phyloP scores from a whole-genome alignment of 1,140 invertebrate species.

The Apolygus lucorum region DNA sequence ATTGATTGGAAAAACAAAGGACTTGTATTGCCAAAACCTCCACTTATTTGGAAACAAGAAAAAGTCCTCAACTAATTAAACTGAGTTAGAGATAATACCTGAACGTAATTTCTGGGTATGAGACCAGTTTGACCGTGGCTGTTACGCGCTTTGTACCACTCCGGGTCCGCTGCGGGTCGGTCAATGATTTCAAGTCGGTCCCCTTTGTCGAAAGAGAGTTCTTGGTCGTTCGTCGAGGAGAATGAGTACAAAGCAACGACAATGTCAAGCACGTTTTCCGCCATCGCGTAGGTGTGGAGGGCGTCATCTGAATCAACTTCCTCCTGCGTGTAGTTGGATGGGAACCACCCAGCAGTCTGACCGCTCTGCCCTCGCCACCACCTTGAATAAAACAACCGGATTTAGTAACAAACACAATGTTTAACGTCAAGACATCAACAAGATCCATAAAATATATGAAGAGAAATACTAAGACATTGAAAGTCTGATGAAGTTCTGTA shows the following conservation, averaged over 20 bases:
- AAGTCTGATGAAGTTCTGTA: too few species aligned
- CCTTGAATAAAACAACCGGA: slow-evolving; percentile 40
- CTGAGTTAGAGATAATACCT: slow-evolving; percentile 40
- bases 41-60: too few species aligned
- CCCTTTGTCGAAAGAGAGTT: slow-evolving; percentile 93
- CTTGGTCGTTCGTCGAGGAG: slow-evolving; percentile 90
- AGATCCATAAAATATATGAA: too few species aligned
- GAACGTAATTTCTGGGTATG: slow-evolving; percentile 94
- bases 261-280: slow-evolving; percentile 86
- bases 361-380: slow-evolving; percentile 96
- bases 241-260: slow-evolving; percentile 91
- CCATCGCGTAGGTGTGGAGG: slow-evolving; percentile 83
- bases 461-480: too few species aligned
- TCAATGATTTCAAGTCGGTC: slow-evolving; percentile 91
- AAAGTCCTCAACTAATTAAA: too few species aligned
- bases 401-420: too few species aligned
- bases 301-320: slow-evolving; percentile 72
- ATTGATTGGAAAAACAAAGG: too few species aligned
- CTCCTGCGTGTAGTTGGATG: slow-evolving; percentile 95
- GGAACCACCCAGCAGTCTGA: slow-evolving; percentile 84
- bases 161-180: slow-evolving; percentile 89
- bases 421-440: too few species aligned
- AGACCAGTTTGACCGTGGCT: slow-evolving; percentile 82
- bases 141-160: slow-evolving; percentile 94
- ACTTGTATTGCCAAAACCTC: too few species aligned